A percentile compares a stretch with the other conserved stretches of the same genome.
Conservation (phyloP, 2,888 invertebrate species). For the Epinotia nisella region DNA sequence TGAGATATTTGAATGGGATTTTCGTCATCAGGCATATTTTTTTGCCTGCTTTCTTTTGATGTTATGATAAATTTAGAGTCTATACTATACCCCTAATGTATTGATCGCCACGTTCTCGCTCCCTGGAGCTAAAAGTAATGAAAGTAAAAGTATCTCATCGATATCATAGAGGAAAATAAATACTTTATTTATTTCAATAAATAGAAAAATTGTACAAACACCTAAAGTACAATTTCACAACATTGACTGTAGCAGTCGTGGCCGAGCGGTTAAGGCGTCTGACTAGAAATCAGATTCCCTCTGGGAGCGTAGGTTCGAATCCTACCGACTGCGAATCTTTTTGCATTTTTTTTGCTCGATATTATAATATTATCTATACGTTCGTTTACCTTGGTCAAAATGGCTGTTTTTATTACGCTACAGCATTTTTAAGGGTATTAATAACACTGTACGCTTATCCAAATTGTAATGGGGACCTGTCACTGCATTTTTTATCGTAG, state of each 20-base stretch:
- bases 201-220: no score
- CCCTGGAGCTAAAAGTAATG: no score
- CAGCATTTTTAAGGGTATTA: conserved; percentile 50
- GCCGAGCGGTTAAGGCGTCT: conserved; percentile 91
- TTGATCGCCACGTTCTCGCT: no score
- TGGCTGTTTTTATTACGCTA: conserved; percentile 57
- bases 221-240: conserved; percentile 6
- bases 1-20: no score
- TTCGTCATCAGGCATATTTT: no score
- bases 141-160: no score
- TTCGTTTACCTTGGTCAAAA: conserved; percentile 50
- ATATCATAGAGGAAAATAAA: no score
- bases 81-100: no score
- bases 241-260: conserved; percentile 9
- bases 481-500: conserved; percentile 46
- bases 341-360: conserved; percentile 22
- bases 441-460: conserved; percentile 34
- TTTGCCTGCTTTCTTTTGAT: no score
- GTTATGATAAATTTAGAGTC: no score
- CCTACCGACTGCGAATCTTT: conserved; percentile 90
- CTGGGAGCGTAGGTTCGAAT: conserved; percentile 96
- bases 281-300: conserved; percentile 96
- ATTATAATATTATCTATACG: conserved; percentile 51
- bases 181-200: no score
- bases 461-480: conserved; percentile 44